Evolutionary conservation across 2,113 vertebrate genomes (phyloP).

Genomic region (Onychorhynchus coronatus): DNA sequence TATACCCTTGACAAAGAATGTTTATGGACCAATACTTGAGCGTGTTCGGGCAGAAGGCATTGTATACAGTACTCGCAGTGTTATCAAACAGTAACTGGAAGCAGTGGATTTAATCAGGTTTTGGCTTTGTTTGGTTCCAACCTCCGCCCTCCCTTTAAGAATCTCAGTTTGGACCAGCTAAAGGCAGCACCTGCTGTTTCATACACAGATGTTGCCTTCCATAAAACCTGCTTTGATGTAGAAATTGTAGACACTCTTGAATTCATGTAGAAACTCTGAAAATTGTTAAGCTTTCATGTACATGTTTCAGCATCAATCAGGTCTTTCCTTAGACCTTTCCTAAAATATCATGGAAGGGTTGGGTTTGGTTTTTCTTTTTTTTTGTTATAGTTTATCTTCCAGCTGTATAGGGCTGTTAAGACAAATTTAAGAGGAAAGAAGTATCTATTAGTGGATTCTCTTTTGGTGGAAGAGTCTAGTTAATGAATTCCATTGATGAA

Average conservation of each 20-base stretch:
- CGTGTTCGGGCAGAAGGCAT: conserved; percentile 88
- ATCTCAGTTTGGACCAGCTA: neutral
- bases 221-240: neutral
- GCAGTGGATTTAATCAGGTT: neutral
- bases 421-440: neutral
- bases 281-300: neutral
- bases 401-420: neutral
- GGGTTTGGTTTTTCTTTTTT: neutral
- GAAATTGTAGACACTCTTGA: neutral
- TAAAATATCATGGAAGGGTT: neutral
- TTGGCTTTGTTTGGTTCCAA: neutral
- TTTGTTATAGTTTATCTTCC: neutral
- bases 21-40: conserved; percentile 86
- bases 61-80: conserved; percentile 76
- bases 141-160: neutral
- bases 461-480: neutral
- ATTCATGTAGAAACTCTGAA: too few species aligned
- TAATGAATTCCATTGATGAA: neutral
- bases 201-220: neutral
- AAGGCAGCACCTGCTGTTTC: neutral
- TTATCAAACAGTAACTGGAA: conserved; percentile 61
- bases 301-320: neutral
- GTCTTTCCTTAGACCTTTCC: neutral
- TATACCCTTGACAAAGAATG: conserved; percentile 84
- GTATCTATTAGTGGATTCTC: neutral